Evolutionary conservation across 2,797 vertebrate genomes (phyloP).

Genomic region (Cossypha dichroa): DNA sequence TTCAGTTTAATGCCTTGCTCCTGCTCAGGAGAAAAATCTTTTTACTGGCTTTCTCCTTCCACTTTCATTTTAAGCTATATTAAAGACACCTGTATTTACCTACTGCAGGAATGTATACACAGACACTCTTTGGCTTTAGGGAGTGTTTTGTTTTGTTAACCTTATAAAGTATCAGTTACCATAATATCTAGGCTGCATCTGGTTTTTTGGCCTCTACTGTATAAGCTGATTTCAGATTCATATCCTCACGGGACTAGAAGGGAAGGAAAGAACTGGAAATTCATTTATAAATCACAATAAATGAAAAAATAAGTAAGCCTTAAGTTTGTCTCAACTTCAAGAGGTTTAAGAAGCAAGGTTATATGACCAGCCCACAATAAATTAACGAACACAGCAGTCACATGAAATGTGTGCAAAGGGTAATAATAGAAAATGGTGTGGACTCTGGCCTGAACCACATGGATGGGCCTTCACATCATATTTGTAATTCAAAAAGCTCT

Average conservation of each 20-base stretch:
- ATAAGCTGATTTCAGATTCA: background rate
- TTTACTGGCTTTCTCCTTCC: background rate
- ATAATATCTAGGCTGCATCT: background rate
- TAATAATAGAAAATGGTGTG: background rate
- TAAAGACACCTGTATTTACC: slow-evolving; percentile 33
- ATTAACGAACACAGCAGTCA: background rate
- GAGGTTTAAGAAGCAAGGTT: background rate
- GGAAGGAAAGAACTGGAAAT: background rate
- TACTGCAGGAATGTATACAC: slow-evolving; percentile 21
- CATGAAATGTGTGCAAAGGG: background rate
- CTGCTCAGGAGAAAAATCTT: background rate
- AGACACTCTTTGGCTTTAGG: slow-evolving; percentile 19
- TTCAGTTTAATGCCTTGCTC: background rate
- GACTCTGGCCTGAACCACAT: background rate
- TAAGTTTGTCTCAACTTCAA: background rate
- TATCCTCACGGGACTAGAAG: background rate
- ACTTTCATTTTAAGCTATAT: background rate
- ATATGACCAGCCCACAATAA: background rate
- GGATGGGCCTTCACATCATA: background rate
- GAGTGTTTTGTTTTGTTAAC: slow-evolving; percentile 63
- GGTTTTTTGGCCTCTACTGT: background rate
- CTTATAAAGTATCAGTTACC: slow-evolving; percentile 9
- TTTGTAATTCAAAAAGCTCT: background rate
- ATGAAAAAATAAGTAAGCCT: background rate
- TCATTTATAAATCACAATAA: background rate